Evolutionary conservation across 2,888 invertebrate genomes (phyloP), one percentile per base, ranked within the genome.

Genomic region (Cacoxenus indagator): DNA sequence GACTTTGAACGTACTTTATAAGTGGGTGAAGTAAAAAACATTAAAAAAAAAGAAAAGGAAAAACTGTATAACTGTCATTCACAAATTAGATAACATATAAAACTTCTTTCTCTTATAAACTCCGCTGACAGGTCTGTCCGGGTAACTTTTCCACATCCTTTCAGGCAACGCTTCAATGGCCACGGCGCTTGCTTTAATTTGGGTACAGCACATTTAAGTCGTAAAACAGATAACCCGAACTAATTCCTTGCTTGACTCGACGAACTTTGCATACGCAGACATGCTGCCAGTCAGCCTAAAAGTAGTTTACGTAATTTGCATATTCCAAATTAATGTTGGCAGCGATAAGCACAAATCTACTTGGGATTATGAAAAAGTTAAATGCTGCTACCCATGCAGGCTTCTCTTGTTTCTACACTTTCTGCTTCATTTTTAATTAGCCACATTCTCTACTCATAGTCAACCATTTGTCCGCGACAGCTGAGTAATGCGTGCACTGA

Each of bases 401-500:
- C 22, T 19, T 17, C 1, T 48, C 19, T 17, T 48, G n/a, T 19
- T 51, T 51, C 11, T 19, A 11, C 37, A 4, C 22, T 17, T 51
- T 19, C 8, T 26, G n/a, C n/a, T n/a, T n/a, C 31, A 31, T 59
- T 59, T 59, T 59, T 59, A 59, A 59, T 59, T 59, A 59, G 59
- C n/a, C 29, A 59, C 59, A 59, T 59, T 59, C n/a, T 8, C n/a
- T 59, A 31, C 31, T 37, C 29, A 59, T 19, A 31, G 59, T 29
- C 31, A 31, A 31, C 22, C 59, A 59, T 59, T 59, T 31, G 59
- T 59, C 59, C 29, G 31, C 37, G 59, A 31, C 59, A 59, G 59
- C 6, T 59, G 59, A 31, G 59, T 9, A 19, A n/a, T n/a, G n/a
- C 19, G 31, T 8, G 31, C 19, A 19, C 22, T 19, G 37, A 11